Percentiles rank a stretch among this genome's conserved stretches.
Evolutionary conservation across 2,797 vertebrate species (phyloP).

Genomic region (Darevskia mixta): DNA sequence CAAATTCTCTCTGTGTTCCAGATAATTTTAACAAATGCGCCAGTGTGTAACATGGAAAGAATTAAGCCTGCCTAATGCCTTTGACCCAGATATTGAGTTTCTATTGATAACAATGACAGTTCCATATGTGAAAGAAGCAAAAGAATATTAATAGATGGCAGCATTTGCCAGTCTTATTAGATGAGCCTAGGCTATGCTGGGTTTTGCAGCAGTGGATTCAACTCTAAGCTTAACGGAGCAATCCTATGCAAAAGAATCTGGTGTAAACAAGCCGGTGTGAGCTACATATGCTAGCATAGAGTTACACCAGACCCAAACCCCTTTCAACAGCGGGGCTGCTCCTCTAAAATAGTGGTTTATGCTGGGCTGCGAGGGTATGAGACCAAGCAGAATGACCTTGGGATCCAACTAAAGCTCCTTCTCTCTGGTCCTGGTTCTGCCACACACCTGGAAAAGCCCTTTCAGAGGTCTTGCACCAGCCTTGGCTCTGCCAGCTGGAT

Average conservation of each 20-base stretch:
- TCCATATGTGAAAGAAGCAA: conserved; percentile 34
- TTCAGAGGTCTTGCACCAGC: no score
- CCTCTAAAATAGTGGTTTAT: no score
- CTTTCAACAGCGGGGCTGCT: background rate
- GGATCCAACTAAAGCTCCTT: background rate
- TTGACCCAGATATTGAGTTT: background rate
- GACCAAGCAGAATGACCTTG: no score
- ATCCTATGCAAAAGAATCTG: no score
- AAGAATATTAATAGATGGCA: background rate
- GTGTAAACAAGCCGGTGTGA: no score
- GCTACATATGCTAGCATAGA: background rate
- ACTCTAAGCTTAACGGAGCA: no score
- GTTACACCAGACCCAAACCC: no score
- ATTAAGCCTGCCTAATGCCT: conserved; percentile 38
- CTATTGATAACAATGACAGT: background rate
- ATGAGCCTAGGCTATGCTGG: background rate
- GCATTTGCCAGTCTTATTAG: conserved; percentile 42
- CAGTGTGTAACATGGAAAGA: conserved; percentile 25
- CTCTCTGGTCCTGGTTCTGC: background rate
- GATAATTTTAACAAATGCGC: conserved; percentile 60
- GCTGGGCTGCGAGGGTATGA: no score
- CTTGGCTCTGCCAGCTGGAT: no score
- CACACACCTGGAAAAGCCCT: no score
- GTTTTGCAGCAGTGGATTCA: background rate
- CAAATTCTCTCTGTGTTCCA: conserved; percentile 39